phyloP scores from a whole-genome alignment of 2,797 vertebrate genomes.

The Chaunax sp. region DNA sequence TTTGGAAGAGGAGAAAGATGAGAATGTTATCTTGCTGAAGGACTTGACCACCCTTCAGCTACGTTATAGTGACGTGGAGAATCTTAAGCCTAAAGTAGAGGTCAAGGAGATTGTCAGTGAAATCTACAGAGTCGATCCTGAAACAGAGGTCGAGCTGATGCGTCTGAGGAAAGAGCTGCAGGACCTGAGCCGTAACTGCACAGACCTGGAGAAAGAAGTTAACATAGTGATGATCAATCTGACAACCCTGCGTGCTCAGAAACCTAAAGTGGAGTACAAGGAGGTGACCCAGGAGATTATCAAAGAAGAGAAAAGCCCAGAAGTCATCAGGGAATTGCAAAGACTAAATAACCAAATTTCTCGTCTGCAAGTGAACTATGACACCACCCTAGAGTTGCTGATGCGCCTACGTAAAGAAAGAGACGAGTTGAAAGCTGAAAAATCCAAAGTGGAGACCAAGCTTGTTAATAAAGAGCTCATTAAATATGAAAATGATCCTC shows the following conservation, averaged over 20 bases:
- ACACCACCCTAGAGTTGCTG: slow-evolving; percentile 85
- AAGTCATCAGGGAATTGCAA: slow-evolving; percentile 89
- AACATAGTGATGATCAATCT: slow-evolving; percentile 78
- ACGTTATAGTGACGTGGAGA: slow-evolving; percentile 76
- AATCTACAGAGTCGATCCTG: slow-evolving; percentile 89
- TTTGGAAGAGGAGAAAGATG: slow-evolving; percentile 86
- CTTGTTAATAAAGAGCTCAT: slow-evolving; percentile 90
- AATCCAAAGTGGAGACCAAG: slow-evolving; percentile 91
- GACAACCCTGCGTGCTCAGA: slow-evolving; percentile 83
- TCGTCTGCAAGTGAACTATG: slow-evolving; percentile 83
- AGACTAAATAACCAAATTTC: slow-evolving; percentile 88
- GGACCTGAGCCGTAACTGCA: slow-evolving; percentile 74
- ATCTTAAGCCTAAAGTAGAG: slow-evolving; percentile 85
- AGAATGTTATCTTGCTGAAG: slow-evolving; percentile 77
- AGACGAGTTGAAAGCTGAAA: slow-evolving; percentile 88
- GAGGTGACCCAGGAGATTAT: slow-evolving; percentile 91
- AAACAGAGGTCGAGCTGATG: slow-evolving; percentile 86
- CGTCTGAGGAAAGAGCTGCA: slow-evolving; percentile 87
- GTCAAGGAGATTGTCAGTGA: slow-evolving; percentile 92
- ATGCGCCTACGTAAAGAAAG: slow-evolving; percentile 88
- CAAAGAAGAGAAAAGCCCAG: slow-evolving; percentile 92
- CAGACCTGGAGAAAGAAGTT: slow-evolving; percentile 80
- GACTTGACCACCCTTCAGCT: slow-evolving; percentile 85
- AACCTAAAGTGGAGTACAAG: slow-evolving; percentile 91
- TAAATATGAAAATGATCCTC: slow-evolving; percentile 91